Evolutionary conservation across 1,140 invertebrate genomes (phyloP).

Genomic region (Cydia strobilella): DNA sequence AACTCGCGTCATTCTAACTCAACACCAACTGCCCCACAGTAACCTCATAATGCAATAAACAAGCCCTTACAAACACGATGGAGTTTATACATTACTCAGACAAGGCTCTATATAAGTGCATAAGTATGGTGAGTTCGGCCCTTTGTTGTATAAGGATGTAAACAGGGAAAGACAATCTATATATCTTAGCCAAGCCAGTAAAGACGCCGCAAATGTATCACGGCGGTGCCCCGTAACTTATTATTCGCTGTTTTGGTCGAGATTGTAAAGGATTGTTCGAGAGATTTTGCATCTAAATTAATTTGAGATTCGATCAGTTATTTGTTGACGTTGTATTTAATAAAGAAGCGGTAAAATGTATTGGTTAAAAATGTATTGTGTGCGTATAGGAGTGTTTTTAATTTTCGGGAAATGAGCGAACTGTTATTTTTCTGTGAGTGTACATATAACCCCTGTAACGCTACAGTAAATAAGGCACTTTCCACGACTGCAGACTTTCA

Average conservation of each 20-base stretch:
- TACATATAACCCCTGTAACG: not conserved
- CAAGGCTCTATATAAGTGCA: not conserved
- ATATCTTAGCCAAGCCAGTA: conserved; percentile 9
- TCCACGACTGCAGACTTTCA: not conserved
- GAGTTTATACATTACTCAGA: not conserved
- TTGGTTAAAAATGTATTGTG: too few relatives aligned
- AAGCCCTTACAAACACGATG: not conserved
- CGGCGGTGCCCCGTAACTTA: conserved; percentile 17
- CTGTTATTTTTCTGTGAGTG: too few relatives aligned
- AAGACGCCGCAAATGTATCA: conserved; percentile 14
- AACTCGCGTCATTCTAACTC: conserved; percentile 3
- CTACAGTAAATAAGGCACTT: not conserved
- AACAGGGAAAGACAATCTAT: conserved; percentile 30
- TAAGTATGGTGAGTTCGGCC: not conserved
- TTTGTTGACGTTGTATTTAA: not conserved
- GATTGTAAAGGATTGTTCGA: conserved; percentile 6
- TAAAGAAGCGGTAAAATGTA: too few relatives aligned
- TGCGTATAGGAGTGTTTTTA: too few relatives aligned
- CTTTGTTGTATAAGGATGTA: not conserved
- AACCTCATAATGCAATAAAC: conserved; percentile 4
- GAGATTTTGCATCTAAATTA: not conserved
- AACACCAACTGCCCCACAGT: not conserved
- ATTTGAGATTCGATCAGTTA: not conserved
- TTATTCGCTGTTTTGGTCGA: conserved; percentile 16
- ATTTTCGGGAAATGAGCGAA: too few relatives aligned